A percentile compares a stretch with the other conserved stretches of the same genome.
These are phyloP conservation scores for Sepiola atlantica DNA, from an alignment of 2,888 invertebrate species.

Conservation along the genomic window DNA sequence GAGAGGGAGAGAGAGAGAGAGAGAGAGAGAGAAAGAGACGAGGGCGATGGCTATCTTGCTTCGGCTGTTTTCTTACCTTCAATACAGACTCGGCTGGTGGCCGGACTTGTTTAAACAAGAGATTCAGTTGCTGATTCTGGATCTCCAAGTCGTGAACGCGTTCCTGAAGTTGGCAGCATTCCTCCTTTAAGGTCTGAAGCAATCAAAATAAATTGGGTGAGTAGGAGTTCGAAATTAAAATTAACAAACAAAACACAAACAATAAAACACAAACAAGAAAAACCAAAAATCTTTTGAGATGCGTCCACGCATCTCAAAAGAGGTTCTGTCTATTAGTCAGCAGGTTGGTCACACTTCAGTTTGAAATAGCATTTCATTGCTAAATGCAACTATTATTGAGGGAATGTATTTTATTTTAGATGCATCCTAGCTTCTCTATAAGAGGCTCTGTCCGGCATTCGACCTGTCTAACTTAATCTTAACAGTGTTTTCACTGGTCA, in stretches of 20 bases:
- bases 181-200: slow-evolving; percentile 84
- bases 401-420: too few species aligned
- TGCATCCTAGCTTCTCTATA: too few species aligned
- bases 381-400: too few species aligned
- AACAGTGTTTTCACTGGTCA: too few species aligned
- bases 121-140: slow-evolving; percentile 82
- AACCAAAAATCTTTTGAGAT: background rate
- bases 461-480: too few species aligned
- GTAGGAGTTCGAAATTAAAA: background rate
- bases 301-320: too few species aligned
- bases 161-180: slow-evolving; percentile 83
- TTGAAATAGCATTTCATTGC: too few species aligned
- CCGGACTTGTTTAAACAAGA: slow-evolving; percentile 74
- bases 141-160: slow-evolving; percentile 86
- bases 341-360: too few species aligned
- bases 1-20: background rate
- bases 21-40: background rate
- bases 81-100: slow-evolving; percentile 61
- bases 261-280: background rate
- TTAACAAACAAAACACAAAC: too few species aligned
- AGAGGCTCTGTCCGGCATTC: too few species aligned
- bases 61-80: slow-evolving; percentile 54
- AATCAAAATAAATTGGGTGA: background rate
- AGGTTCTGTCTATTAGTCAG: too few species aligned
- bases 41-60: background rate